Percentiles rank a stretch among this genome's conserved stretches.
Conservation (phyloP, 2,797 vertebrate species). For the Coluber constrictor region DNA sequence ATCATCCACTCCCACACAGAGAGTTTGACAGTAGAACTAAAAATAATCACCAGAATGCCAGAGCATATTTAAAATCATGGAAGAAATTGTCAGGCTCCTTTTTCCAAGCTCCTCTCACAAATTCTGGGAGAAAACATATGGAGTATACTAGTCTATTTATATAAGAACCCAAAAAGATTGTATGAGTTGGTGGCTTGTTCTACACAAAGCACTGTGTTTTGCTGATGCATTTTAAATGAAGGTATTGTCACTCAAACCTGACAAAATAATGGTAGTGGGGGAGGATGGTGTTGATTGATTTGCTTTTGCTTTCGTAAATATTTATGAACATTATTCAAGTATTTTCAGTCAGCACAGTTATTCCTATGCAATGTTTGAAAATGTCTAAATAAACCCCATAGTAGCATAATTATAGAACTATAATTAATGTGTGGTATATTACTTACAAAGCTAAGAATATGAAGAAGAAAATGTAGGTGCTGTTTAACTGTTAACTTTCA, state of each 20-base stretch:
- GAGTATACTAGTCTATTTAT: neutral
- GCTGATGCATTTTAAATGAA: neutral
- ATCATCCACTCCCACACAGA: neutral
- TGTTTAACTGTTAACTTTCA: neutral
- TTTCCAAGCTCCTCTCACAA: neutral
- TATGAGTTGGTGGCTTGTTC: neutral
- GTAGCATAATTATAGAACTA: neutral
- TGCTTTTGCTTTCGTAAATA: neutral
- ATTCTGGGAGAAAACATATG: neutral
- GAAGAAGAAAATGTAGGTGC: neutral
- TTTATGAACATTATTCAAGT: neutral
- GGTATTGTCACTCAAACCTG: neutral
- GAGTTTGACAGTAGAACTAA: neutral
- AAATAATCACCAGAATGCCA: slow-evolving; percentile 9
- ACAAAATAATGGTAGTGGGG: neutral
- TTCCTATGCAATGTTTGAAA: neutral
- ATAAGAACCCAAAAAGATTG: neutral
- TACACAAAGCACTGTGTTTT: neutral
- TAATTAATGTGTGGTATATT: neutral
- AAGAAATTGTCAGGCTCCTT: neutral
- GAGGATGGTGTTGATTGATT: neutral
- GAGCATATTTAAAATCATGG: neutral
- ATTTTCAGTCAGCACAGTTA: neutral
- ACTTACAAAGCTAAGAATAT: neutral
- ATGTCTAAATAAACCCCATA: neutral